These are phyloP conservation scores for Amiota communis DNA, from an alignment of 2,888 invertebrate genomes.

Conservation along the genomic window DNA sequence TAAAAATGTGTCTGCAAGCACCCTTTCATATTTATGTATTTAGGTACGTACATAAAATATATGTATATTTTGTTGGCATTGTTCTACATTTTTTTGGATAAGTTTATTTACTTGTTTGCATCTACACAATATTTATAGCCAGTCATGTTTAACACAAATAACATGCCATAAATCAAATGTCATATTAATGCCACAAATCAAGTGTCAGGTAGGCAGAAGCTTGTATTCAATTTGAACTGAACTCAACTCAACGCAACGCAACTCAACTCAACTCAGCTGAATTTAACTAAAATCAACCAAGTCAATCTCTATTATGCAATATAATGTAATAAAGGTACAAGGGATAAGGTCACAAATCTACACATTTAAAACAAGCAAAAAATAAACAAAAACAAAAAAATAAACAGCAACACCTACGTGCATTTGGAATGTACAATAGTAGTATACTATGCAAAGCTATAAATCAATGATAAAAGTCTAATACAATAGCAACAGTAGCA, in stretches of 20 bases:
- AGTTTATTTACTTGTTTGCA: not conserved
- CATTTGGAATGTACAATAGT: not conserved
- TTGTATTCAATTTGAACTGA: too few relatives aligned
- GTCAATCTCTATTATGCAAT: not conserved
- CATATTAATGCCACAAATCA: conserved; percentile 30
- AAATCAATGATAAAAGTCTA: conserved; percentile 22
- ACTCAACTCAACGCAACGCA: too few relatives aligned
- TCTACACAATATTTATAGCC: not conserved
- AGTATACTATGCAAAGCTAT: conserved; percentile 18
- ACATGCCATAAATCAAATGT: conserved; percentile 17
- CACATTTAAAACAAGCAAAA: not conserved
- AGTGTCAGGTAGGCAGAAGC: not conserved
- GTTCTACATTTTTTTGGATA: not conserved
- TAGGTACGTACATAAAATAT: not conserved
- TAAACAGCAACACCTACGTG: not conserved
- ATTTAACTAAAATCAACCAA: not conserved
- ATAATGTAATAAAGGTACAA: not conserved
- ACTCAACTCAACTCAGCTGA: too few relatives aligned
- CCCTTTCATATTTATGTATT: too few relatives aligned
- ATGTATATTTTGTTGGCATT: not conserved
- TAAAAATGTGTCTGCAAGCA: too few relatives aligned
- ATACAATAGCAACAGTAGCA: not conserved
- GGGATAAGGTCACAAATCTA: not conserved
- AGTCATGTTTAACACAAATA: not conserved
- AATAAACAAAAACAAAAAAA: not conserved